A percentile compares a stretch with the other conserved stretches of the same genome.
Evolutionary conservation across 2,888 invertebrate genomes (phyloP).

Genomic region (Boloria selene): DNA sequence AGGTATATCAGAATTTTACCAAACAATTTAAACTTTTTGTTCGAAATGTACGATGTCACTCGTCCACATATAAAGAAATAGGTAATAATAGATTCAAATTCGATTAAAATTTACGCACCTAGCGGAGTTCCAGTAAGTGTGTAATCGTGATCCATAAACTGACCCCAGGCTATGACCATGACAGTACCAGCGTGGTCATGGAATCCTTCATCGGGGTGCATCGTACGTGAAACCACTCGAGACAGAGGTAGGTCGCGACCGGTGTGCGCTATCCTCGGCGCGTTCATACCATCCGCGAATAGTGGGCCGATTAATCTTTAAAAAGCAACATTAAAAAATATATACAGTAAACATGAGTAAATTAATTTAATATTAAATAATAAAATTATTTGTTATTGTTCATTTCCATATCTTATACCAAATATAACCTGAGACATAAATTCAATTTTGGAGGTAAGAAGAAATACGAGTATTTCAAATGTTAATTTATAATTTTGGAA

Average conservation of each 20-base stretch:
- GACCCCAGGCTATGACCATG: slow-evolving; percentile 97
- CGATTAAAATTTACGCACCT: slow-evolving; percentile 78
- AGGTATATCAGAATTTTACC: no score
- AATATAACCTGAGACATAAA: no score
- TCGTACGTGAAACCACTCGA: slow-evolving; percentile 92
- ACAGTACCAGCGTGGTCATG: slow-evolving; percentile 97
- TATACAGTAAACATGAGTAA: neutral
- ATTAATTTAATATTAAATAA: neutral
- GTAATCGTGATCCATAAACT: slow-evolving; percentile 97
- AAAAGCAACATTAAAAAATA: neutral
- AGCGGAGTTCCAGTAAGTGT: slow-evolving; percentile 94
- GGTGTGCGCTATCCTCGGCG: slow-evolving; percentile 90
- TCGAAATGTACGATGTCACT: no score
- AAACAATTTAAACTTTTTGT: no score
- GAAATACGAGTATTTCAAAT: no score
- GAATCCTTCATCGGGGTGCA: slow-evolving; percentile 96
- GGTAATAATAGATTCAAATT: neutral
- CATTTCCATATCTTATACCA: no score
- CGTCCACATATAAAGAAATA: no score
- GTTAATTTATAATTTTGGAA: no score
- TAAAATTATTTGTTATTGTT: neutral
- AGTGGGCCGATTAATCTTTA: slow-evolving; percentile 88
- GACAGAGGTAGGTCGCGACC: slow-evolving; percentile 90
- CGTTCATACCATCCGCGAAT: slow-evolving; percentile 92
- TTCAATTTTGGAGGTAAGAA: no score